phyloP scores from a whole-genome alignment of 2,113 vertebrate species.

The Oreochromis tanganicae region DNA sequence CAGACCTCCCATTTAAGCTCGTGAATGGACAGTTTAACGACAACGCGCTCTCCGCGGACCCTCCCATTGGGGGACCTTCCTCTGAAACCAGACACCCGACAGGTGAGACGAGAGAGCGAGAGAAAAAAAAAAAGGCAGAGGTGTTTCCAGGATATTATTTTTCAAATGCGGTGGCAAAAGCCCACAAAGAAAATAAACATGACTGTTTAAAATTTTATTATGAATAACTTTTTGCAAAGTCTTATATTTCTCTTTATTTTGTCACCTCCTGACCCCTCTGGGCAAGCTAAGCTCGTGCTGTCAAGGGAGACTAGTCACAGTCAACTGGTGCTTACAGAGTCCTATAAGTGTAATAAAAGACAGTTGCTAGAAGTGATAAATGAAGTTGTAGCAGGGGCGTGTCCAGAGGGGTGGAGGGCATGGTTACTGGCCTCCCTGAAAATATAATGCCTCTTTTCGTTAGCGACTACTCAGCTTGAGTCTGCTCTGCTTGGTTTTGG shows the following conservation, averaged over 20 bases:
- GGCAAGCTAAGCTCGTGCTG: background rate
- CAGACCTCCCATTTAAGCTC: slow-evolving; percentile 7
- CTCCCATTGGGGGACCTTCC: slow-evolving; percentile 12
- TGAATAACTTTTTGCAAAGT: background rate
- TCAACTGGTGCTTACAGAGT: too few species aligned
- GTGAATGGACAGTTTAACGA: background rate
- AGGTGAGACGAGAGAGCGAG: slow-evolving; percentile 6
- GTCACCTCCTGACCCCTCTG: background rate
- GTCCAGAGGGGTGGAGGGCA: background rate
- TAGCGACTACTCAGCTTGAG: background rate
- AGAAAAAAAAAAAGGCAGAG: background rate
- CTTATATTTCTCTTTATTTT: background rate
- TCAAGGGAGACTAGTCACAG: background rate
- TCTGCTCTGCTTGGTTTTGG: background rate
- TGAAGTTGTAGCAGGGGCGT: background rate
- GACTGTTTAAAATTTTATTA: background rate
- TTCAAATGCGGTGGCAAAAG: background rate
- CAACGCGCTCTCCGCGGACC: background rate
- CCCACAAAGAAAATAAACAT: background rate
- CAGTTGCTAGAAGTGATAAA: background rate
- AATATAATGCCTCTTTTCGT: background rate
- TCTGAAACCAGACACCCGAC: slow-evolving; percentile 50
- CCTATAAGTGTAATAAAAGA: background rate
- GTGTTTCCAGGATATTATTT: background rate
- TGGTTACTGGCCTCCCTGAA: background rate